A percentile compares a stretch with the other conserved stretches of the same genome.
These are phyloP conservation scores for Augochlorella aurata DNA, from an alignment of 2,888 invertebrate species.

Conservation along the genomic window DNA sequence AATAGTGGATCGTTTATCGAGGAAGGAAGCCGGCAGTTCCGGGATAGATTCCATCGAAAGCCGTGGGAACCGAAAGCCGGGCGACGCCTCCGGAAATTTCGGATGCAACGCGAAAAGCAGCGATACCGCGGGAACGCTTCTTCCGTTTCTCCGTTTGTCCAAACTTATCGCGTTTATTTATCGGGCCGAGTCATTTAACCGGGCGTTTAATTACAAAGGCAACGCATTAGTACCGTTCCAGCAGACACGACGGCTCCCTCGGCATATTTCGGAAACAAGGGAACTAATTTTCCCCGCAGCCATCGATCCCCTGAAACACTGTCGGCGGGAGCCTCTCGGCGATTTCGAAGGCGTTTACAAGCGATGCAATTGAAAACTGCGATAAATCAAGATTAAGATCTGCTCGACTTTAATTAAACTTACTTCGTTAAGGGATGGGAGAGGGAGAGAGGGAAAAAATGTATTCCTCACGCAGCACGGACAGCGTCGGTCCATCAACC, in stretches of 20 bases:
- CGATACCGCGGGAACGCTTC: constrained; percentile 42
- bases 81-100: constrained; percentile 43
- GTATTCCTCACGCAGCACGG: constrained; percentile 34
- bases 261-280: constrained; percentile 27
- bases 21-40: background rate
- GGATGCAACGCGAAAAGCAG: constrained; percentile 40
- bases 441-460: constrained; percentile 5
- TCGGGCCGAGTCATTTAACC: constrained; percentile 36
- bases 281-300: constrained; percentile 19
- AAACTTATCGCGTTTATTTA: constrained; percentile 64
- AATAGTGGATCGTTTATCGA: background rate
- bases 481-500: constrained; percentile 7
- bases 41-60: constrained; percentile 33
- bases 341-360: constrained; percentile 35
- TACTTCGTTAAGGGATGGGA: constrained; percentile 34
- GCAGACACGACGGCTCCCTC: constrained; percentile 10
- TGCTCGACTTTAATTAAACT: constrained; percentile 54
- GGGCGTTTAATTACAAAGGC: constrained; percentile 44
- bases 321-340: background rate
- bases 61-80: constrained; percentile 50
- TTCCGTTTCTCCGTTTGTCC: constrained; percentile 30
- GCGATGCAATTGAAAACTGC: constrained; percentile 44
- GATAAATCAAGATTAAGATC: constrained; percentile 50
- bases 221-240: constrained; percentile 40
- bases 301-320: constrained; percentile 28